Evolutionary conservation across 2,888 invertebrate species (phyloP), one percentile per base, ranked within the genome.

Genomic region (Volucella bombylans): DNA sequence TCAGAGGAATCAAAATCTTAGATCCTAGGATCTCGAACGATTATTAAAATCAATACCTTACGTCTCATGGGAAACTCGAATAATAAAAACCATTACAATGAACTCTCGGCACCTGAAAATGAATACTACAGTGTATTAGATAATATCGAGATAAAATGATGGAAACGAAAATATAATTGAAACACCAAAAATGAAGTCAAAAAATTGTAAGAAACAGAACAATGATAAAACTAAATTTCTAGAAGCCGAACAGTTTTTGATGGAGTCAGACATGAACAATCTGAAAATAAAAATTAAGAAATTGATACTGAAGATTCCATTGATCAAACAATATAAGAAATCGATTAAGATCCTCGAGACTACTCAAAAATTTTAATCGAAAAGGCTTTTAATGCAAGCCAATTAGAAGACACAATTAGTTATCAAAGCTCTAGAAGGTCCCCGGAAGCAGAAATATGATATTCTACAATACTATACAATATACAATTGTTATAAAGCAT

Each of bases 381-480:
- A 64, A 73, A 3, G 9, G 50, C 18, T 11, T 55, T 55, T 49
- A 14, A 47, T 11, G 14, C 47, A 55, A 54, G 31, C n/a, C 64
- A 64, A 18, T 11, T 45, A 31, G 15, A 38, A n/a, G 64, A 64
- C 55, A 39, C 54, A 14, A 10, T 12, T 0, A 54, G 9, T 15
- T 67, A 12, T 14, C 10, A 55, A 23, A 23, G 14, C 10, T 38
- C 11, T 9, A 45, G 10, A 23, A 73, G 2, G 10, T 73, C n/a
- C 4, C 38, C 45, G 38, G 9, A 62, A 3, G 54, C 73, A 23
- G 23, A 54, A 38, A 18, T 57, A 57, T 64, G 52, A 55, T 47
- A 64, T 55, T 8, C 38, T 8, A 69, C 88, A 9, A 87, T 89
- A 62, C 87, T 41, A 71, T 82, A 62, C 88, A 88, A 62, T 87